Evolutionary conservation across 2,888 invertebrate species (phyloP).

Genomic region (Drosophila bunnanda): DNA sequence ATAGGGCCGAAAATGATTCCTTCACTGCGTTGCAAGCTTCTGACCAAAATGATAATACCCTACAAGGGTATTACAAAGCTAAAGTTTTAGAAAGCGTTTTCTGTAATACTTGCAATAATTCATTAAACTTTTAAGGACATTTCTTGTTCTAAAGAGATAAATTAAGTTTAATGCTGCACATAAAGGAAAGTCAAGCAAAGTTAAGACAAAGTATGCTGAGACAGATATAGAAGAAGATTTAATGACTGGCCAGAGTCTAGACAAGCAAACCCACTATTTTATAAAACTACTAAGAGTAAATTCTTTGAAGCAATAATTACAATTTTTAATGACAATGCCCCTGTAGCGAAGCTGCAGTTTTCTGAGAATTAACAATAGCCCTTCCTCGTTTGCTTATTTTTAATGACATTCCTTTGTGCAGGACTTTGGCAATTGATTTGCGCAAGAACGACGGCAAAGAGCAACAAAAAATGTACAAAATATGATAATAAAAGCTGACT

Average conservation of each 20-base stretch:
- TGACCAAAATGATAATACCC: too few relatives aligned
- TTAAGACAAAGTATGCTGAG: background rate
- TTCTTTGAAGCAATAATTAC: conserved; percentile 7
- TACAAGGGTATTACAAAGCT: background rate
- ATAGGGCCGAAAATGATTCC: too few relatives aligned
- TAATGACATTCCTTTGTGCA: conserved; percentile 37
- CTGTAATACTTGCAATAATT: background rate
- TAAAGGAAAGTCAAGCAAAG: background rate
- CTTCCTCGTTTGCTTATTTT: conserved; percentile 19
- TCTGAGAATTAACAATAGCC: conserved; percentile 10
- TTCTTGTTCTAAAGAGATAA: conserved; percentile 1
- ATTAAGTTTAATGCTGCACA: background rate
- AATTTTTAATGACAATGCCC: conserved; percentile 11
- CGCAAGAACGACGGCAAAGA: conserved; percentile 47
- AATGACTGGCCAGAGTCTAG: conserved; percentile 5
- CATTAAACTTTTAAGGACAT: background rate
- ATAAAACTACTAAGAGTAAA: background rate
- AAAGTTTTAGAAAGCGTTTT: background rate
- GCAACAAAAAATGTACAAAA: conserved; percentile 56
- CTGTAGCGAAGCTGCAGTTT: background rate
- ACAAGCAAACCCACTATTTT: background rate
- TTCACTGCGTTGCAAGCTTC: too few relatives aligned
- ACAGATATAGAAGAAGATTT: background rate
- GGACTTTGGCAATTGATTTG: conserved; percentile 65
- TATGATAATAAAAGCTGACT: conserved; percentile 63